Conservation (phyloP, 2,113 vertebrate genomes). For the Pollachius pollachius region DNA sequence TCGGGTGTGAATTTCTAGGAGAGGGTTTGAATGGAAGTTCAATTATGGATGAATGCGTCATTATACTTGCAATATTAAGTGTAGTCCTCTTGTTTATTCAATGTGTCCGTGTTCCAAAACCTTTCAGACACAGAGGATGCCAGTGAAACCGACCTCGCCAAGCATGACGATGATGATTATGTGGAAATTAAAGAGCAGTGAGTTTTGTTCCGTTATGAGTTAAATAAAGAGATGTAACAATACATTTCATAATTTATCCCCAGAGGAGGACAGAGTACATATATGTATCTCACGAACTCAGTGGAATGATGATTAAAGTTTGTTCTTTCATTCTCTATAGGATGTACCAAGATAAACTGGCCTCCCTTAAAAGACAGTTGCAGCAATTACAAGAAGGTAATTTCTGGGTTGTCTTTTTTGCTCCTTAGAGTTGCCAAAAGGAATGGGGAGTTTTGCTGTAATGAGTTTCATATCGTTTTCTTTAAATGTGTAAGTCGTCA, state of each 20-base stretch:
- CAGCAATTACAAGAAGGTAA: conserved; percentile 96
- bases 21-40: too few relatives aligned
- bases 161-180: conserved; percentile 94
- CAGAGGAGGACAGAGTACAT: too few relatives aligned
- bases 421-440: background rate
- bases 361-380: conserved; percentile 92
- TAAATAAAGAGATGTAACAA: background rate
- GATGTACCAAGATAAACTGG: conserved; percentile 98
- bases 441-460: too few relatives aligned
- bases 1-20: too few relatives aligned
- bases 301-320: background rate
- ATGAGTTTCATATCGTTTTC: too few relatives aligned
- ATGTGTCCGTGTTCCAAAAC: background rate
- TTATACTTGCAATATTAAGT: background rate
- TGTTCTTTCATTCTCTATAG: conserved; percentile 60
- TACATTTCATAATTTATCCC: background rate
- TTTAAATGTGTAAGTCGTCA: too few relatives aligned
- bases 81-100: background rate
- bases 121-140: conserved; percentile 94
- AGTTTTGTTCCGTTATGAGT: conserved; percentile 48
- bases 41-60: too few relatives aligned
- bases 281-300: too few relatives aligned
- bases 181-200: conserved; percentile 99
- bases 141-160: conserved; percentile 95
- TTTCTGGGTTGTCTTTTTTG: background rate